Percentiles rank a stretch among this genome's conserved stretches.
Conservation (phyloP, 1,140 invertebrate species). For the Calephelis nemesis region DNA sequence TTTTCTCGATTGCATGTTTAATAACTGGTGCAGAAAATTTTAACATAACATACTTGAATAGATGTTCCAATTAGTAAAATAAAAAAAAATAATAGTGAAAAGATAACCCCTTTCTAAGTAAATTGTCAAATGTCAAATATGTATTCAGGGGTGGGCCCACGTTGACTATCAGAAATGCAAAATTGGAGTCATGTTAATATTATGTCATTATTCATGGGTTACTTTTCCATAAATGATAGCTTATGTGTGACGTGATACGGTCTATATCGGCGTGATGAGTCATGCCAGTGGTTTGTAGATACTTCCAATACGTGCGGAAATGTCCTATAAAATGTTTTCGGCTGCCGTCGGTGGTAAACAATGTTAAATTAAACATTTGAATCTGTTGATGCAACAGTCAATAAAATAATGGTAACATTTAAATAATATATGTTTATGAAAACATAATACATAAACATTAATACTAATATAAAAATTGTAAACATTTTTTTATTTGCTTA, state of each 20-base stretch:
- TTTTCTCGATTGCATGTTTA: constrained; percentile 41
- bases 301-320: constrained; percentile 57
- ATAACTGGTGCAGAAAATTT: constrained; percentile 43
- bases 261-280: constrained; percentile 68
- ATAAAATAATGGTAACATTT: background rate
- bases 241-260: constrained; percentile 54
- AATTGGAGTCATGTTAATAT: constrained; percentile 37
- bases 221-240: constrained; percentile 44
- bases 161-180: constrained; percentile 51
- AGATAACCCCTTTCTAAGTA: constrained; percentile 36
- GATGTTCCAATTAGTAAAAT: background rate
- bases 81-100: constrained; percentile 1
- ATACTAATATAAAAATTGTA: too few relatives aligned
- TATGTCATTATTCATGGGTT: constrained; percentile 37
- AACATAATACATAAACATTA: too few relatives aligned
- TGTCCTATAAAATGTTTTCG: constrained; percentile 64
- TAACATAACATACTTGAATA: constrained; percentile 17
- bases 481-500: too few relatives aligned
- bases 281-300: constrained; percentile 60
- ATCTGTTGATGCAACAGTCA: constrained; percentile 13
- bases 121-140: constrained; percentile 73
- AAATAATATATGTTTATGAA: too few relatives aligned
- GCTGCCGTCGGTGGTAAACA: constrained; percentile 62
- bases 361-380: constrained; percentile 45
- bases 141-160: constrained; percentile 68